Base-by-base conservation (phyloP, 2,797 vertebrate species). In the Chrysolophus pictus region DNA sequence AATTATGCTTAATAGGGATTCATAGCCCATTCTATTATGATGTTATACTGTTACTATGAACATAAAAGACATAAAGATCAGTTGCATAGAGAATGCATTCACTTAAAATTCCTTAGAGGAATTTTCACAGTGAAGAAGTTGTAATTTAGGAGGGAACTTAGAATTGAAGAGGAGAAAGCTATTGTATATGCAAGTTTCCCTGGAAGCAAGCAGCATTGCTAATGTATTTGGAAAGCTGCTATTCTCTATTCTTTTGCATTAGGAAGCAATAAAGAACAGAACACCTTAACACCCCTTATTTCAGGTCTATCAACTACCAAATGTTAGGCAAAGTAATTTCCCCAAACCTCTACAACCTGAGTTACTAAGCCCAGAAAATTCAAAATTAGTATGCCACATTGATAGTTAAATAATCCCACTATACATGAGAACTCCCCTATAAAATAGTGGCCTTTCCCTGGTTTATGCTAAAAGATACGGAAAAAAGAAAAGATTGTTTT, bases 1-100 rank as follows among this genome's bases (percentile, higher is more conserved):
- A 94, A 93, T 93, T 93, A 95, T 92, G 70, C 93, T 90, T 83
- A 93, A 67, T 47, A 84, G 85, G 73, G 83, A 86, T 94, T 93
- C 87, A 86, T 63, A 81, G n/a, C 16, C 73, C 72, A 84, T 90
- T 90, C 70, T 92, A 70, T 89, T 92, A 87, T 90, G 56, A 88
- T 94, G 67, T 91, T 90, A 76, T 91, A 84, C 64, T 63, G 53
- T 60, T 91, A 81, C 74, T 70, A 60, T 37, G 77, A 88, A 64
- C 85, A 91, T 88, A 94, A 91, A 86, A 93, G 37, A 42, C 78
- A 88, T 82, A 84, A 82, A 88, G 84, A 37, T 90, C n/a, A 60
- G 47, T 73, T 88, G 53, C 72, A 90, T 28, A 70, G 51, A 82
- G 76, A 93, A 87, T 69, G 69, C 29, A 86, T 76, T 15, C 64